Evolutionary conservation across 2,797 vertebrate genomes (phyloP).

Genomic region (Brachymystax lenok): DNA sequence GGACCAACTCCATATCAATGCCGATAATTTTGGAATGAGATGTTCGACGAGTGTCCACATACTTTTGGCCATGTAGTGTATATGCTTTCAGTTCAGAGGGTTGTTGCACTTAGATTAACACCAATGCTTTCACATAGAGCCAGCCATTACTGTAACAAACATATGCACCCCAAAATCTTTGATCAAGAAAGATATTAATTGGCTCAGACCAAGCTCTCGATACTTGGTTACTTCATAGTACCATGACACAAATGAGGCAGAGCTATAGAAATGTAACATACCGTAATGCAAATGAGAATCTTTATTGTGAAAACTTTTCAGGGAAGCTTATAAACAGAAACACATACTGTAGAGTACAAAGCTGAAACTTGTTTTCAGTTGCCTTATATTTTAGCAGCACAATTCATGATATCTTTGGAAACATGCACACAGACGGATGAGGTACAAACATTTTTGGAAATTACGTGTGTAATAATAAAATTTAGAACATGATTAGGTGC

Average conservation of each 20-base stretch:
- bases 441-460: conserved; percentile 36
- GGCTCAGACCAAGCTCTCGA: neutral
- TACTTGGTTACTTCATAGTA: neutral
- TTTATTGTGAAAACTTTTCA: conserved; percentile 71
- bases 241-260: conserved; percentile 15
- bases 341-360: conserved; percentile 29
- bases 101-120: neutral
- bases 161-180: neutral
- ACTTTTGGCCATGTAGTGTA: no score
- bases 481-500: neutral
- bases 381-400: conserved; percentile 64
- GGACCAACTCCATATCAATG: no score
- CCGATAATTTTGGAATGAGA: no score
- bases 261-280: conserved; percentile 41
- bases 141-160: neutral
- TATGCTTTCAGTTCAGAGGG: neutral
- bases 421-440: conserved; percentile 54
- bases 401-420: conserved; percentile 61
- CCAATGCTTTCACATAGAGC: neutral
- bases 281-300: conserved; percentile 17
- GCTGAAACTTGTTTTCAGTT: conserved; percentile 43
- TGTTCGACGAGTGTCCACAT: no score
- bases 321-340: conserved; percentile 47
- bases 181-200: neutral
- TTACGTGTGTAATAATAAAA: conserved; percentile 18